A percentile compares a stretch with the other conserved stretches of the same genome.
These are phyloP conservation scores for Rhodophaea formosa DNA, from an alignment of 2,888 invertebrate genomes.

Conservation along the genomic window DNA sequence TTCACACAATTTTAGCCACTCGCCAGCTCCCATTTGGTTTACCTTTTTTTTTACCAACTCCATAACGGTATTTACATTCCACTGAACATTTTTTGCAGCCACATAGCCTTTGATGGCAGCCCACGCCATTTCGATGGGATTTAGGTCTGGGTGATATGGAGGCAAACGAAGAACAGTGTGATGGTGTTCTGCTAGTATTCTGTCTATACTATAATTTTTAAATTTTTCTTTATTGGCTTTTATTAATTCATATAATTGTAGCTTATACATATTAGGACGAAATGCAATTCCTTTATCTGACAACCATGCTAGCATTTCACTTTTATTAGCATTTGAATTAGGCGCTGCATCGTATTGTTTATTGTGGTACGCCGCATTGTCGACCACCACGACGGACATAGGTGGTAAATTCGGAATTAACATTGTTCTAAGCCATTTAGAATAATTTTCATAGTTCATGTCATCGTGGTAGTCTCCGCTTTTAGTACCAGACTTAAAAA, in stretches of 20 bases:
- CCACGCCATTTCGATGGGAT: constrained; percentile 32
- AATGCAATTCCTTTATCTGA: constrained; percentile 22
- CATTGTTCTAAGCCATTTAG: constrained; percentile 33
- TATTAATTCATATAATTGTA: constrained; percentile 25
- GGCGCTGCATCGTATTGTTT: constrained; percentile 25
- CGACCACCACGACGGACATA: constrained; percentile 30
- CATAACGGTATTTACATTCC: constrained; percentile 13
- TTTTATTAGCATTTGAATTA: constrained; percentile 24
- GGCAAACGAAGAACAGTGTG: constrained; percentile 30
- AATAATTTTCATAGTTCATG: constrained; percentile 32
- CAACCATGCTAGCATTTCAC: constrained; percentile 29
- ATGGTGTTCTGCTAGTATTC: constrained; percentile 23
- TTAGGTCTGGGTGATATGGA: constrained; percentile 34
- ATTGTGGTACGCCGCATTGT: constrained; percentile 37
- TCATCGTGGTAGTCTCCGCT: constrained; percentile 32
- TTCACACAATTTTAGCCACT: constrained; percentile 16
- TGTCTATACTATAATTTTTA: constrained; percentile 16
- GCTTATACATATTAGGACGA: constrained; percentile 19
- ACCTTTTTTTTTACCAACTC: constrained; percentile 17
- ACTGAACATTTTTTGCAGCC: constrained; percentile 19
- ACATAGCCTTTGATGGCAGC: constrained; percentile 25
- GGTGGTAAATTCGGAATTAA: constrained; percentile 34
- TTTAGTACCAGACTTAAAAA: constrained; percentile 23
- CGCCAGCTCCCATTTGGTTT: constrained; percentile 4
- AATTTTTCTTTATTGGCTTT: constrained; percentile 19